phyloP scores from a whole-genome alignment of 2,888 invertebrate species.

The Rotaria magnacalcarata region DNA sequence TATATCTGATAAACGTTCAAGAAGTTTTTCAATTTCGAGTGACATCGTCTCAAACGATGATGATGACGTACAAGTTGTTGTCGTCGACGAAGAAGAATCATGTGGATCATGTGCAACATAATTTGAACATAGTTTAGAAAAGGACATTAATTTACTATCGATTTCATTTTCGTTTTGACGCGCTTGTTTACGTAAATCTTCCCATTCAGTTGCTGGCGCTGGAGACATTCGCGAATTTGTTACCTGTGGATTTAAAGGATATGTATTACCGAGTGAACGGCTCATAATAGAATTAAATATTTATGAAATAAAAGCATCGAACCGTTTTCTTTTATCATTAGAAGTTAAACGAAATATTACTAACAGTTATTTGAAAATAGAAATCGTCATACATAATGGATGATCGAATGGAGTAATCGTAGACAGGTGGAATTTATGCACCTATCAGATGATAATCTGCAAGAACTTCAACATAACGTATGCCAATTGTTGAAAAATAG shows the following conservation, averaged over 20 bases:
- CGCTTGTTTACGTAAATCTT: conserved; percentile 85
- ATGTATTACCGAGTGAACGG: not conserved
- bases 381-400: not conserved
- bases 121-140: conserved; percentile 81
- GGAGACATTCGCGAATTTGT: not conserved
- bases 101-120: conserved; percentile 48
- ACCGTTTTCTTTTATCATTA: not conserved
- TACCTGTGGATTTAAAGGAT: not conserved
- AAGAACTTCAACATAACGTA: no score
- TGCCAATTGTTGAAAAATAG: no score
- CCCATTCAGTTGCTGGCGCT: not conserved
- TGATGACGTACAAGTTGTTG: conserved; percentile 1
- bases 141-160: conserved; percentile 85
- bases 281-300: not conserved
- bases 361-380: not conserved
- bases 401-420: not conserved
- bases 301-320: not conserved
- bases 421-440: not conserved
- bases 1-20: conserved; percentile 66
- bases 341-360: not conserved
- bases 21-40: conserved; percentile 80
- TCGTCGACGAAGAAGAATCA: not conserved
- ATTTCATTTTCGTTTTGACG: conserved; percentile 89
- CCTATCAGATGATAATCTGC: not conserved
- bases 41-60: conserved; percentile 76